Percentiles rank a stretch among this genome's conserved stretches.
phyloP scores from a whole-genome alignment of 2,797 vertebrate genomes.

The Novumbra hubbsi region DNA sequence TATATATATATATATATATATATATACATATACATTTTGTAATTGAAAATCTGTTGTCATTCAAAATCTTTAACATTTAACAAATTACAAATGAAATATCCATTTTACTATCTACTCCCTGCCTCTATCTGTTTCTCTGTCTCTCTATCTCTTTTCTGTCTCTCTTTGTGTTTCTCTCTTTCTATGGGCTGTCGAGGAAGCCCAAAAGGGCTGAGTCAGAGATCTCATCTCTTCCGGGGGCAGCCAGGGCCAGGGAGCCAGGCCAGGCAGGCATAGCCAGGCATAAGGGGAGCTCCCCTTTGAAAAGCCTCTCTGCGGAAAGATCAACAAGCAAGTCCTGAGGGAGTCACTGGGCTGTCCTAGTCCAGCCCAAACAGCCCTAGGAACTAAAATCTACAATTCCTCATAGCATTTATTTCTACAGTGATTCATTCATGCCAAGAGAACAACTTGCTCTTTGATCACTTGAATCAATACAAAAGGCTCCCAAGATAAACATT shows the following conservation, averaged over 20 bases:
- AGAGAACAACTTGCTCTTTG: too few species aligned
- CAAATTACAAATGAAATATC: background rate
- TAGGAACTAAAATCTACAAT: conserved; percentile 20
- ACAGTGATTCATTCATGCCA: too few species aligned
- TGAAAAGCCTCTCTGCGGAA: conserved; percentile 59
- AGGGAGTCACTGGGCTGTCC: conserved; percentile 52
- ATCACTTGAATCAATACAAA: too few species aligned
- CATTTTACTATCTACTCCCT: background rate
- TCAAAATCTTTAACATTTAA: background rate
- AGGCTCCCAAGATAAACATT: too few species aligned
- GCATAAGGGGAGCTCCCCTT: conserved; percentile 42
- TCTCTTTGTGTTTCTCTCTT: conserved; percentile 34
- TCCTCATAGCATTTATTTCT: too few species aligned
- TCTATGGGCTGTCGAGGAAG: conserved; percentile 65
- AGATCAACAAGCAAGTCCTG: conserved; percentile 66
- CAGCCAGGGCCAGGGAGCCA: conserved; percentile 26
- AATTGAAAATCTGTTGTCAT: too few species aligned
- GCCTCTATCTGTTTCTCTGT: background rate
- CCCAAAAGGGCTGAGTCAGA: conserved; percentile 74
- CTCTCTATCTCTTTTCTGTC: background rate
- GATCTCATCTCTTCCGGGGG: conserved; percentile 79
- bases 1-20: background rate
- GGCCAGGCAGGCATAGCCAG: conserved; percentile 6
- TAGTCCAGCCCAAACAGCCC: conserved; percentile 51
- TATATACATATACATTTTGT: background rate